phyloP scores from a whole-genome alignment of 2,888 invertebrate species.

The Drosophila kokeensis region DNA sequence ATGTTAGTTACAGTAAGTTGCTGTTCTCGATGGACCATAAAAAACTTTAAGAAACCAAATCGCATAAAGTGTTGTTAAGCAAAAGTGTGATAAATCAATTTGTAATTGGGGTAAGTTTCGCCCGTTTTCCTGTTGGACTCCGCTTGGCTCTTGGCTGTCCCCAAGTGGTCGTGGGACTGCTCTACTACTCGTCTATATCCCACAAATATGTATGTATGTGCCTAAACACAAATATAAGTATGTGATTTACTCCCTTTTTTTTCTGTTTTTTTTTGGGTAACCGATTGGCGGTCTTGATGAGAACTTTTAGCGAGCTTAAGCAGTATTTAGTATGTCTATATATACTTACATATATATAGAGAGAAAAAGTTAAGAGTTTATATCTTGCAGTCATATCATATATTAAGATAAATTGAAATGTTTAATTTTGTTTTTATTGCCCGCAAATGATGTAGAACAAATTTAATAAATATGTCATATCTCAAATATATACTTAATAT shows the following conservation, averaged over 20 bases:
- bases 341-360: not conserved
- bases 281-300: slow-evolving; percentile 28
- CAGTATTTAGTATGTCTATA: slow-evolving; percentile 29
- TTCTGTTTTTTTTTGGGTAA: slow-evolving; percentile 8
- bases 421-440: not conserved
- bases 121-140: slow-evolving; percentile 5
- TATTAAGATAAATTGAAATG: not conserved
- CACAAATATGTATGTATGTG: slow-evolving; percentile 14
- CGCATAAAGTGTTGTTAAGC: slow-evolving; percentile 68
- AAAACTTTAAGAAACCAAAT: slow-evolving; percentile 60
- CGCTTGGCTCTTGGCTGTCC: slow-evolving; percentile 4
- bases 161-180: slow-evolving; percentile 1
- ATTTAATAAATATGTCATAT: not conserved
- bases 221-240: slow-evolving; percentile 6
- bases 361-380: not conserved
- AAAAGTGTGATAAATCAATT: slow-evolving; percentile 66
- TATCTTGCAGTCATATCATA: not conserved
- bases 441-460: not conserved
- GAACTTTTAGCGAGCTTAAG: slow-evolving; percentile 45
- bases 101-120: slow-evolving; percentile 59
- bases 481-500: not conserved
- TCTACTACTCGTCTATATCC: slow-evolving; percentile 2
- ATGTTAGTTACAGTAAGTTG: slow-evolving; percentile 22
- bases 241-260: not conserved
- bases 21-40: slow-evolving; percentile 35